Evolutionary conservation across 1,140 invertebrate genomes (phyloP).

Genomic region (Drosophila kurseongensis): DNA sequence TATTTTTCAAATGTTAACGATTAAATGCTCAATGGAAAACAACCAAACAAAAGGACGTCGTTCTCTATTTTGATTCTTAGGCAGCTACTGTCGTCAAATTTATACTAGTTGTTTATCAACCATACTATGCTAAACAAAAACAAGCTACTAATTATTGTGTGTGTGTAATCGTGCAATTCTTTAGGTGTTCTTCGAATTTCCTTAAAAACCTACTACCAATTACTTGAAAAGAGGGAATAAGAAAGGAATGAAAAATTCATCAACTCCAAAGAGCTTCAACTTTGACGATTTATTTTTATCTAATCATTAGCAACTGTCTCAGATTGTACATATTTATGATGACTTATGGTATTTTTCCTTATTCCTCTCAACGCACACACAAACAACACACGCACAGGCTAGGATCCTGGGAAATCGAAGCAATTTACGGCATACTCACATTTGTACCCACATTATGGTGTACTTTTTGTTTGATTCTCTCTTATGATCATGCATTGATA

Average conservation of each 20-base stretch:
- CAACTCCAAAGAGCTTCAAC: conserved; percentile 62
- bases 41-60: conserved; percentile 40
- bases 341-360: conserved; percentile 39
- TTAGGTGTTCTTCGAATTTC: conserved; percentile 70
- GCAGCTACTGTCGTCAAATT: conserved; percentile 73
- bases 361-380: conserved; percentile 37
- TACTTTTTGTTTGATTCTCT: conserved; percentile 44
- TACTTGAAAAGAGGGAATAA: conserved; percentile 16
- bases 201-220: conserved; percentile 31
- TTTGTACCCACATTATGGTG: conserved; percentile 38
- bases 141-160: conserved; percentile 62
- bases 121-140: conserved; percentile 43
- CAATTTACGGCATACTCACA: conserved; percentile 65
- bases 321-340: conserved; percentile 70
- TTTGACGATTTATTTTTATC: conserved; percentile 48
- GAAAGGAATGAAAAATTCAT: conserved; percentile 21
- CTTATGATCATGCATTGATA: conserved; percentile 42
- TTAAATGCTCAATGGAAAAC: conserved; percentile 44
- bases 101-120: conserved; percentile 74
- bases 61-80: conserved; percentile 75
- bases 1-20: conserved; percentile 59
- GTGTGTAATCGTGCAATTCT: conserved; percentile 74
- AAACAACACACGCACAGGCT: conserved; percentile 44
- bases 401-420: conserved; percentile 45
- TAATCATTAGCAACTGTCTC: conserved; percentile 44